These are phyloP conservation scores for Parapristionchus giblindavisi DNA, from an alignment of 2,888 invertebrate species.

Conservation along the genomic window DNA sequence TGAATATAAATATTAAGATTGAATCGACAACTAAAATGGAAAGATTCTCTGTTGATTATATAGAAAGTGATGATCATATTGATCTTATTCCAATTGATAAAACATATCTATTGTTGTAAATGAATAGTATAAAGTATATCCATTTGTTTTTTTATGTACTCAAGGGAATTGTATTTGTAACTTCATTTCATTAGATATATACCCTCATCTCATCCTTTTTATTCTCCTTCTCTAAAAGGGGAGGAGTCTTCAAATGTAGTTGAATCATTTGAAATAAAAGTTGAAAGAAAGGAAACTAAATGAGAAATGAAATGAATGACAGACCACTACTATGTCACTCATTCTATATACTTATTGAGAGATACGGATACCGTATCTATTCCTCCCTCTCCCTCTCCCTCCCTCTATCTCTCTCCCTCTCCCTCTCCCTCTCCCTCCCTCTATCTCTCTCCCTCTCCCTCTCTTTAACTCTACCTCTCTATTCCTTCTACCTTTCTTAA, in stretches of 20 bases:
- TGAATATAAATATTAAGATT: too few species aligned
- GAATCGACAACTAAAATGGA: too few species aligned
- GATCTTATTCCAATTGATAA: slow-evolving; percentile 1
- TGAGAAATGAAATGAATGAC: slow-evolving; percentile 31
- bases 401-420: neutral
- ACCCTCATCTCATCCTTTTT: neutral
- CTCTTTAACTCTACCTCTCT: neutral
- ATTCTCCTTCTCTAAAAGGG: slow-evolving; percentile 4
- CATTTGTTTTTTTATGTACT: neutral
- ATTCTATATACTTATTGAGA: neutral
- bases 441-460: neutral
- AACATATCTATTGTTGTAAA: neutral
- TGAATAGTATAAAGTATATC: neutral
- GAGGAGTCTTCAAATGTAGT: slow-evolving; percentile 16
- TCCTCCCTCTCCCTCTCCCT: slow-evolving; percentile 4
- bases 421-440: neutral
- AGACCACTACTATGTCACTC: slow-evolving; percentile 34
- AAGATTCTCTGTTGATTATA: slow-evolving; percentile 28
- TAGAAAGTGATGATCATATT: neutral
- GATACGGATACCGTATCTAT: neutral
- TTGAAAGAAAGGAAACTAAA: slow-evolving; percentile 1
- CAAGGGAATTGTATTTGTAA: too few species aligned
- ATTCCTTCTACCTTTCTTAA: neutral
- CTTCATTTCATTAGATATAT: too few species aligned
- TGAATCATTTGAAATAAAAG: slow-evolving; percentile 3